Evolutionary conservation across 2,888 invertebrate species (phyloP).

Genomic region (Halocaridina rubra): DNA sequence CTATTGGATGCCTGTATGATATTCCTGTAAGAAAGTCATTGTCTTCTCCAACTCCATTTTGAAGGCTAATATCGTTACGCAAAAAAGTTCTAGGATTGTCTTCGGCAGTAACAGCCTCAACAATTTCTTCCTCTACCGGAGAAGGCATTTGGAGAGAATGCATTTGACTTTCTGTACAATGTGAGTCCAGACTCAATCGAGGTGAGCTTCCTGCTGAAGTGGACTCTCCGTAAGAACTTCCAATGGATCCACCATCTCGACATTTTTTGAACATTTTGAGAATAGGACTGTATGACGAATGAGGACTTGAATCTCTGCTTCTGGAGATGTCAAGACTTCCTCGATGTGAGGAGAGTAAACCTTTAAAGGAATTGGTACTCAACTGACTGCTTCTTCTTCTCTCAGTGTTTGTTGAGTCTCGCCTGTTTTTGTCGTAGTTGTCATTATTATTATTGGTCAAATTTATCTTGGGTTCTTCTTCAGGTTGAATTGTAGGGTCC

Average conservation of each 20-base stretch:
- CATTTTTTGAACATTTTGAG: background rate
- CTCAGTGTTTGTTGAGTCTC: background rate
- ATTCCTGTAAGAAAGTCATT: too few species aligned
- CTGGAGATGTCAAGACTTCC: constrained; percentile 35
- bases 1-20: too few species aligned
- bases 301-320: background rate
- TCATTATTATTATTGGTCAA: background rate
- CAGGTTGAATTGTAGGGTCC: constrained; percentile 34
- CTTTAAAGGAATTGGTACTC: constrained; percentile 25
- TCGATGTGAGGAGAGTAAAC: constrained; percentile 8
- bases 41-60: too few species aligned
- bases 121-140: background rate
- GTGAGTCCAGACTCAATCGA: constrained; percentile 11
- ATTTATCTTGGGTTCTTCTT: background rate
- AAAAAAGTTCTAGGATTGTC: too few species aligned
- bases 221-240: background rate
- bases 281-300: background rate
- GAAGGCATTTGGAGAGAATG: background rate
- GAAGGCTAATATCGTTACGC: too few species aligned
- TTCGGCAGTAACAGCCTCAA: too few species aligned
- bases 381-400: constrained; percentile 44
- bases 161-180: background rate
- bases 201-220: background rate
- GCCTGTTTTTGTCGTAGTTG: background rate
- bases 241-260: background rate